Percentiles rank a stretch among this genome's conserved stretches.
Evolutionary conservation across 2,888 invertebrate genomes (phyloP).

Genomic region (Hirtodrosophila alboralis): DNA sequence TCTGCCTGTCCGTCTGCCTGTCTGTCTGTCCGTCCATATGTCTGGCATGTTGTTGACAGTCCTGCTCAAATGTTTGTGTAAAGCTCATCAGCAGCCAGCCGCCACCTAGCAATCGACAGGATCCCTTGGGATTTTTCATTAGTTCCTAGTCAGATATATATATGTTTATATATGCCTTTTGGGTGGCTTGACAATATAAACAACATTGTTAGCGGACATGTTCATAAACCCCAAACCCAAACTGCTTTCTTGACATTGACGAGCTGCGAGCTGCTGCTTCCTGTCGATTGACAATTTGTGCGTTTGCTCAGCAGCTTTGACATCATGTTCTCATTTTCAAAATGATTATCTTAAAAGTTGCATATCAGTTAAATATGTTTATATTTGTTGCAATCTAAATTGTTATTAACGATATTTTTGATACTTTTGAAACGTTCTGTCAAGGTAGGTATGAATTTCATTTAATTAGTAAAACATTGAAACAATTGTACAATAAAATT

Average conservation of each 20-base stretch:
- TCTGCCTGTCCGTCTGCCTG: neutral
- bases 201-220: slow-evolving; percentile 58
- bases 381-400: neutral
- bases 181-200: slow-evolving; percentile 43
- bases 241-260: slow-evolving; percentile 40
- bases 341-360: slow-evolving; percentile 20
- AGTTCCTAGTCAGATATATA: slow-evolving; percentile 24
- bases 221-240: slow-evolving; percentile 45
- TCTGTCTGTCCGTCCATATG: neutral
- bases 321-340: slow-evolving; percentile 6
- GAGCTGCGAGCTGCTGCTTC: slow-evolving; percentile 17
- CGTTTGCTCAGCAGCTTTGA: slow-evolving; percentile 19
- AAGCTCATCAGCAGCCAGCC: slow-evolving; percentile 38
- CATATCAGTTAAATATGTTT: slow-evolving; percentile 5
- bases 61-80: slow-evolving; percentile 67
- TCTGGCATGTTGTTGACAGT: slow-evolving; percentile 66
- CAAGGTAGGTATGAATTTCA: too few species aligned
- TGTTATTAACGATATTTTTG: too few species aligned
- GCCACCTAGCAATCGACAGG: slow-evolving; percentile 25
- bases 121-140: slow-evolving; percentile 62
- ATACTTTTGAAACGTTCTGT: too few species aligned
- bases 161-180: neutral
- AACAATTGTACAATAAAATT: too few species aligned
- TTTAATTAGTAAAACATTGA: too few species aligned
- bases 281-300: slow-evolving; percentile 26